Base-by-base conservation (phyloP, 2,888 invertebrate species). In the Stenodema calcarata region DNA sequence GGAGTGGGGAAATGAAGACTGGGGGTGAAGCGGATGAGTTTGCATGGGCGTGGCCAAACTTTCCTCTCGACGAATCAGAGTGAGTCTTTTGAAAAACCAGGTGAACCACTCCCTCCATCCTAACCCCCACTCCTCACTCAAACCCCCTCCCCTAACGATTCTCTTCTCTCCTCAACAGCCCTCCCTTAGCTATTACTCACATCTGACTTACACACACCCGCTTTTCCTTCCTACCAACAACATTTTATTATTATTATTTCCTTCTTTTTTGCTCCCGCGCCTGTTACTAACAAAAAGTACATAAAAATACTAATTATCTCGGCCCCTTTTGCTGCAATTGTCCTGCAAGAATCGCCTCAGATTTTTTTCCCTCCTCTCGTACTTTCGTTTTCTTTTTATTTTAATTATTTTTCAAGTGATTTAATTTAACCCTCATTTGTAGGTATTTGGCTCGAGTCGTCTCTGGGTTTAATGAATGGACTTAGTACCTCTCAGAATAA, bases 181-280 rank as follows among this genome's bases (percentile, higher is more conserved):
- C 87, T 80, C 86, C 76, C 87, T 87, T 84, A 82, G 87, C 88
- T 87, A 89, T 89, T 89, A 89, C 87, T 89, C 89, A 89, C 88
- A 89, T 88, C 87, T 89, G 89, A 89, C 89, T 89, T 89, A 89
- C 88, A 89, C 78, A 78, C 89, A 88, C 87, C 83, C 85, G 85
- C 87, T 87, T 88, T 89, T 88, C 88, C 88, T 89, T 88, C 88
- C 88, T 88, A 87, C 86, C 87, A 87, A 79, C 79, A 50, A 88
- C 88, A 88, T 88, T 88, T 87, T 87, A 87, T 87, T 87, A 80
- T 54, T 80, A 44, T 87, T 83, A 82, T 85, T 79, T 84, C 73
- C 70, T 84, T 84, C 18, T 79, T 79, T 79, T 79, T n/a, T n/a
- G 7, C 50, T n/a, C n/a, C n/a, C n/a, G n/a, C 79, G 23, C 79